These are phyloP conservation scores for Drosophila dunni DNA, from an alignment of 1,140 invertebrate genomes.

Conservation along the genomic window DNA sequence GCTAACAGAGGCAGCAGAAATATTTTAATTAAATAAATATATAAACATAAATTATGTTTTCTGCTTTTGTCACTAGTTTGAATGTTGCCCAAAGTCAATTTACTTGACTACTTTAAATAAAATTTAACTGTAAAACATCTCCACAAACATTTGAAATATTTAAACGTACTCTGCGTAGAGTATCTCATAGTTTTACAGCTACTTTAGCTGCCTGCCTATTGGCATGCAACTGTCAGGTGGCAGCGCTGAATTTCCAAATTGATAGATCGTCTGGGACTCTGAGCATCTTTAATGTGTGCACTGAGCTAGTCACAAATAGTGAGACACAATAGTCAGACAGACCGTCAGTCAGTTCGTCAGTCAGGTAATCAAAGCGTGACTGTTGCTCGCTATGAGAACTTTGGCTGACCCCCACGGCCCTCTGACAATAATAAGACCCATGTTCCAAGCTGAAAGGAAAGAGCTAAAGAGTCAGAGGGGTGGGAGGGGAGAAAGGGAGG, in stretches of 20 bases:
- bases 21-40: too few species aligned
- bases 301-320: constrained; percentile 26
- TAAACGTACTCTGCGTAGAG: constrained; percentile 3
- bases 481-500: too few species aligned
- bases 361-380: constrained; percentile 68
- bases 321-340: neutral
- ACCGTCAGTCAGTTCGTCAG: constrained; percentile 8
- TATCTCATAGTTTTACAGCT: neutral
- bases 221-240: constrained; percentile 36
- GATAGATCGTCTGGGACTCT: constrained; percentile 43
- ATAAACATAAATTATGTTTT: too few species aligned
- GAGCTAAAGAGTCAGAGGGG: neutral
- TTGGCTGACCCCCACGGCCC: constrained; percentile 42
- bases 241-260: constrained; percentile 22
- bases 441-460: neutral
- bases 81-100: too few species aligned
- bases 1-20: neutral
- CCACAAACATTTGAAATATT: neutral
- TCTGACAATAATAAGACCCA: constrained; percentile 33
- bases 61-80: too few species aligned
- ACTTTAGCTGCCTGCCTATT: neutral
- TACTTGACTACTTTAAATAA: too few species aligned
- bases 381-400: constrained; percentile 37
- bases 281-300: constrained; percentile 29
- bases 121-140: too few species aligned